Base-by-base conservation (phyloP, 2,113 vertebrate species). In the Cepphus grylle region DNA sequence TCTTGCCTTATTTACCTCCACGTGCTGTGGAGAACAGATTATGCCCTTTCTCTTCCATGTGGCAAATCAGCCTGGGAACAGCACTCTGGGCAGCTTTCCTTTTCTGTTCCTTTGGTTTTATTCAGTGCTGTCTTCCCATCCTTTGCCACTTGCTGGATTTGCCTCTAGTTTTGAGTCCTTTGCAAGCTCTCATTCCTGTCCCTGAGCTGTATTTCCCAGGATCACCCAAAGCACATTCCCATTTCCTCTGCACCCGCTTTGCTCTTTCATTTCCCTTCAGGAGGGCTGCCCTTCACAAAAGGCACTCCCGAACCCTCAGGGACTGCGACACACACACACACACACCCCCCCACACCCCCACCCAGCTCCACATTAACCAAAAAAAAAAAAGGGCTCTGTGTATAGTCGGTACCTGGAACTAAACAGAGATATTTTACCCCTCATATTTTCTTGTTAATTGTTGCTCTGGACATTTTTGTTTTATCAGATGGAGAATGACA, bases 401-500 rank as follows among this genome's bases (percentile, higher is more conserved):
- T 34, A 25, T 40, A 70, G 74, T 53, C 36, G 50, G 72, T 81
- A 88, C 63, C 72, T 81, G 59, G 72, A 93, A 38, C 74, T 82
- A 82, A 93, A 80, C n/a, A 86, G 74, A 78, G 86, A 79, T 63
- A 94, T 74, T 93, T 56, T 85, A 86, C 30, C 23, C 58, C 42
- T 79, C 34, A 2, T 40, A 43, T 45, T 90, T 91, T 83, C 58
- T 88, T 70, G 62, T 91, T 90, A 95, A 78, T 94, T 84, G 90
- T 90, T 90, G 55, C 82, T 86, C 76, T 90, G 88, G n/a, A 93
- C 82, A 94, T 96, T 95, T 96, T 96, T 95, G 88, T 59, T 96
- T 97, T 93, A 96, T 97, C 94, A 97, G 94, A 96, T 96, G 76
- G 76, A 23, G n/a, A 92, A 88, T 81, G 96, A 96, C 65, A 95